These are phyloP conservation scores for Aporrectodea caliginosa DNA, from an alignment of 1,140 invertebrate species.

Conservation along the genomic window DNA sequence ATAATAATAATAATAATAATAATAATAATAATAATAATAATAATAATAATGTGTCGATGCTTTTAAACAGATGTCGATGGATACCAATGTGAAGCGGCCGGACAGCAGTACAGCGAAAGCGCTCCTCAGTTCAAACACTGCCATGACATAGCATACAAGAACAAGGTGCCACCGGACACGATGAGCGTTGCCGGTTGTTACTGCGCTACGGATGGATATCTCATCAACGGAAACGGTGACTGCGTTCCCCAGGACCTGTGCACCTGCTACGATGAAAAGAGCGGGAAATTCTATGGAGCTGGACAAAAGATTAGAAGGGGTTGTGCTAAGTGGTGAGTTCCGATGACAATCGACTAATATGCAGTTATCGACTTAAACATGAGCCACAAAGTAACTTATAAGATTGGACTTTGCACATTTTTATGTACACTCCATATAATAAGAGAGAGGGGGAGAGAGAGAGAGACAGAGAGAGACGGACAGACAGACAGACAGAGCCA, in stretches of 20 bases:
- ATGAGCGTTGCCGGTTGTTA: background rate
- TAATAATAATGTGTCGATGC: too few relatives aligned
- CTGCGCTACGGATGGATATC: background rate
- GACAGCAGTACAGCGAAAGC: slow-evolving; percentile 13
- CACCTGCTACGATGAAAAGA: slow-evolving; percentile 24
- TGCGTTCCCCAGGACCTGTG: slow-evolving; percentile 20
- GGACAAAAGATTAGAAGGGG: slow-evolving; percentile 1
- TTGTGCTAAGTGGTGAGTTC: slow-evolving; percentile 25
- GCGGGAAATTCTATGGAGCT: background rate
- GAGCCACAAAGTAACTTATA: too few relatives aligned
- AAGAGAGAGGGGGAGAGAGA: too few relatives aligned
- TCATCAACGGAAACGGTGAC: background rate
- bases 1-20: too few relatives aligned
- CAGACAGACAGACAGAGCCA: too few relatives aligned
- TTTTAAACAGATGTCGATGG: slow-evolving; percentile 17
- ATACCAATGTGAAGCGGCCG: background rate
- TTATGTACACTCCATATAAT: too few relatives aligned
- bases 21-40: too few relatives aligned
- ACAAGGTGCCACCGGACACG: background rate
- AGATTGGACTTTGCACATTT: too few relatives aligned
- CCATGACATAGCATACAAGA: background rate
- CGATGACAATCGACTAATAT: too few relatives aligned
- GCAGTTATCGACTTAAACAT: too few relatives aligned
- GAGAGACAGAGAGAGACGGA: too few relatives aligned
- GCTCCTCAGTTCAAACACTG: slow-evolving; percentile 2